These are phyloP conservation scores for Seira sanloemensis DNA, from an alignment of 2,888 invertebrate genomes.

Conservation along the genomic window DNA sequence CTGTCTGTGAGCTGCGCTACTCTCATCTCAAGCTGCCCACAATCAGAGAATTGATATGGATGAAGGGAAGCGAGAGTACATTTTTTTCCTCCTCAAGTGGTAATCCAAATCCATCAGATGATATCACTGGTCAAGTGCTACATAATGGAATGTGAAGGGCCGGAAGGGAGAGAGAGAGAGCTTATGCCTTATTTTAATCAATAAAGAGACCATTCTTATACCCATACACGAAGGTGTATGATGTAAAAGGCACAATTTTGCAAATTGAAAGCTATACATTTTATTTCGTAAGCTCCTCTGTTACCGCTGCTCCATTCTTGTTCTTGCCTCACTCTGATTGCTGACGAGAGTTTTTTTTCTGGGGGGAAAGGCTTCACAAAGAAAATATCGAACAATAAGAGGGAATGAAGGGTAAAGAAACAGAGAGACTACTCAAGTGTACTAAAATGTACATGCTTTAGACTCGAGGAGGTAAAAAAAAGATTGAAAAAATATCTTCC, in stretches of 20 bases:
- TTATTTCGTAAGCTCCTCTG: background rate
- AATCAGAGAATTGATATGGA: too few species aligned
- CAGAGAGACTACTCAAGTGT: background rate
- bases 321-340: background rate
- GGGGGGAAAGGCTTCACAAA: too few species aligned
- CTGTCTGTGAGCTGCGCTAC: too few species aligned
- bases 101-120: constrained; percentile 50
- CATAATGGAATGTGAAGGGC: constrained; percentile 53
- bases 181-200: constrained; percentile 10
- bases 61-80: too few species aligned
- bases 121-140: constrained; percentile 39
- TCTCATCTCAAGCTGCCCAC: too few species aligned
- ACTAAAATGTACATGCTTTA: background rate
- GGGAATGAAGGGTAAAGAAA: too few species aligned
- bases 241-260: background rate
- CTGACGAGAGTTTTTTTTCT: background rate
- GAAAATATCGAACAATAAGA: too few species aligned
- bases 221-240: background rate
- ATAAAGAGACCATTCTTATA: background rate
- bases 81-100: background rate
- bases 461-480: background rate
- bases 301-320: background rate
- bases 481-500: constrained; percentile 40
- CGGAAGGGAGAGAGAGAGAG: constrained; percentile 48
- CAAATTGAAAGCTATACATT: background rate